phyloP scores from a whole-genome alignment of 2,797 vertebrate genomes.

The Paratrypauchen microcephalus region DNA sequence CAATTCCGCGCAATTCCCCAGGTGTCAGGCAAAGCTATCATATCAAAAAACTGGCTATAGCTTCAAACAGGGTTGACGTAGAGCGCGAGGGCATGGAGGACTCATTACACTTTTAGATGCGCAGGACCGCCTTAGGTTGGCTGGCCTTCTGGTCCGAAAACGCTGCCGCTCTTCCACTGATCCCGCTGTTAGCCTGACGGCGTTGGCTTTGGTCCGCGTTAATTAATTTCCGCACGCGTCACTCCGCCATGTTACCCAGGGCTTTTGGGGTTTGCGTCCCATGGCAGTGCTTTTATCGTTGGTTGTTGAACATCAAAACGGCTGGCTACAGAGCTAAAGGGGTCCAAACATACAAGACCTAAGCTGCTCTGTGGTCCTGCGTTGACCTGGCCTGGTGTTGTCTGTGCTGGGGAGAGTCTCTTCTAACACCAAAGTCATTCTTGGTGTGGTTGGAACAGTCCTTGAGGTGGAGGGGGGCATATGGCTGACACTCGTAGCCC shows the following conservation, averaged over 20 bases:
- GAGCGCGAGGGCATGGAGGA: conserved; percentile 54
- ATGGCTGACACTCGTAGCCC: conserved; percentile 58
- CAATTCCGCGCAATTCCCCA: conserved; percentile 51
- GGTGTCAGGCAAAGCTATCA: conserved; percentile 52
- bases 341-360: background rate
- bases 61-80: conserved; percentile 42
- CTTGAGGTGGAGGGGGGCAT: conserved; percentile 49
- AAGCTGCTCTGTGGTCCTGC: conserved; percentile 25
- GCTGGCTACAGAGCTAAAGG: background rate
- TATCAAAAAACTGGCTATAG: conserved; percentile 43
- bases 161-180: conserved; percentile 43
- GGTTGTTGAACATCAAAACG: conserved; percentile 41
- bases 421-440: conserved; percentile 51
- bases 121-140: conserved; percentile 47
- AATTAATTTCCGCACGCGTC: conserved; percentile 61
- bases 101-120: conserved; percentile 73
- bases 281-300: conserved; percentile 42
- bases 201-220: conserved; percentile 40
- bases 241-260: conserved; percentile 28
- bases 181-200: conserved; percentile 51
- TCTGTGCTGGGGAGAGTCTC: conserved; percentile 34
- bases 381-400: conserved; percentile 48
- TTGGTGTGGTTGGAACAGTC: conserved; percentile 17
- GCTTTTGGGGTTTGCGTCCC: conserved; percentile 30
- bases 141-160: conserved; percentile 47